Evolutionary conservation across 2,888 invertebrate species (phyloP).

Genomic region (Dryomyza anilis): DNA sequence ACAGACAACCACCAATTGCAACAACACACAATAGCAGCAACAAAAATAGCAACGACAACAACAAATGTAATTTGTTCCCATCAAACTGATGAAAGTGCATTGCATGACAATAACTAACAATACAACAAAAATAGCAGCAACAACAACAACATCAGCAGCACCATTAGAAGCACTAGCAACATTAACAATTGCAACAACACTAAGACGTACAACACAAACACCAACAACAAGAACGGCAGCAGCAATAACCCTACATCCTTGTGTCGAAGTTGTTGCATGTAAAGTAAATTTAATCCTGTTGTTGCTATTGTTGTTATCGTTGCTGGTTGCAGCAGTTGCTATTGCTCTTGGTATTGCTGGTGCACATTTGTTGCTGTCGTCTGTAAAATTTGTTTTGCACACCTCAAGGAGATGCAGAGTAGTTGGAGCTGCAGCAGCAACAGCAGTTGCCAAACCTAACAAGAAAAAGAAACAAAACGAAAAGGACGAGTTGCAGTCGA

Average conservation of each 20-base stretch:
- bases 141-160: slow-evolving; percentile 4
- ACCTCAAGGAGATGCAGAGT: not conserved
- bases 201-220: not conserved
- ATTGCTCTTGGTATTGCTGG: not conserved
- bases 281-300: too few species aligned
- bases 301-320: too few species aligned
- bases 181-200: not conserved
- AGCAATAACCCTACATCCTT: slow-evolving; percentile 1
- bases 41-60: not conserved
- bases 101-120: not conserved
- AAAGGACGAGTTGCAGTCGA: not conserved
- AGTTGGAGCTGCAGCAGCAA: not conserved
- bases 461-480: not conserved
- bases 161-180: too few species aligned
- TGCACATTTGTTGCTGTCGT: slow-evolving; percentile 18
- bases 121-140: slow-evolving; percentile 8
- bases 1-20: not conserved
- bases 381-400: slow-evolving; percentile 1
- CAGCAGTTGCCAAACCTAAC: too few species aligned
- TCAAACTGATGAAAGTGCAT: slow-evolving; percentile 12
- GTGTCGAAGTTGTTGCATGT: too few species aligned
- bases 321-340: too few species aligned
- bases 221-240: not conserved
- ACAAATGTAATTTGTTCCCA: slow-evolving; percentile 13
- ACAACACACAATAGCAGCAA: not conserved